Evolutionary conservation across 2,113 vertebrate genomes (phyloP).

Genomic region (Fregata magnificens): DNA sequence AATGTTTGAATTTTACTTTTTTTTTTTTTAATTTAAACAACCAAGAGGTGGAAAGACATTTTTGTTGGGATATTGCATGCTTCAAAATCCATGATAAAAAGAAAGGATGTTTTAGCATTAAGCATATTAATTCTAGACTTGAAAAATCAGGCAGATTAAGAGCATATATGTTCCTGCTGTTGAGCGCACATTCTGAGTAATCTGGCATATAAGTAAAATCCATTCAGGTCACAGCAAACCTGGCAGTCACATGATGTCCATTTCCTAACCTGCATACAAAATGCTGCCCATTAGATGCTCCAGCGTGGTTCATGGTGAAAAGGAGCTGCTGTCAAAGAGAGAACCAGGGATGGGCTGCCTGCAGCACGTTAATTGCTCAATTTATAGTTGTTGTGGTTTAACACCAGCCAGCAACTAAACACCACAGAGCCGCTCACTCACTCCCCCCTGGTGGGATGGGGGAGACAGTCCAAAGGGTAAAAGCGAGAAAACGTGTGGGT

Average conservation of each 20-base stretch:
- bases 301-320: fast-evolving
- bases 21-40: background rate
- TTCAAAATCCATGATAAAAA: background rate
- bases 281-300: background rate
- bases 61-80: background rate
- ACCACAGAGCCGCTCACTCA: no score
- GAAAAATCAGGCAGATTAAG: background rate
- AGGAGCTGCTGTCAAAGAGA: background rate
- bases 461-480: no score
- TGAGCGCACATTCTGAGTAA: background rate
- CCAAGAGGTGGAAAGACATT: fast-evolving
- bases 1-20: background rate
- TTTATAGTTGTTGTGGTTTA: background rate
- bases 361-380: background rate
- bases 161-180: background rate
- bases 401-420: no score
- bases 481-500: no score
- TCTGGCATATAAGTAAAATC: background rate
- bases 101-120: background rate
- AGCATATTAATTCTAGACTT: background rate
- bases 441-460: no score
- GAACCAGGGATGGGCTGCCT: background rate
- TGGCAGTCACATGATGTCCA: background rate
- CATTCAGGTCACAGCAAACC: background rate
- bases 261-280: background rate